Evolutionary conservation across 2,113 vertebrate genomes (phyloP), one percentile per base, ranked within the genome.

Genomic region (Tursiops truncatus): DNA sequence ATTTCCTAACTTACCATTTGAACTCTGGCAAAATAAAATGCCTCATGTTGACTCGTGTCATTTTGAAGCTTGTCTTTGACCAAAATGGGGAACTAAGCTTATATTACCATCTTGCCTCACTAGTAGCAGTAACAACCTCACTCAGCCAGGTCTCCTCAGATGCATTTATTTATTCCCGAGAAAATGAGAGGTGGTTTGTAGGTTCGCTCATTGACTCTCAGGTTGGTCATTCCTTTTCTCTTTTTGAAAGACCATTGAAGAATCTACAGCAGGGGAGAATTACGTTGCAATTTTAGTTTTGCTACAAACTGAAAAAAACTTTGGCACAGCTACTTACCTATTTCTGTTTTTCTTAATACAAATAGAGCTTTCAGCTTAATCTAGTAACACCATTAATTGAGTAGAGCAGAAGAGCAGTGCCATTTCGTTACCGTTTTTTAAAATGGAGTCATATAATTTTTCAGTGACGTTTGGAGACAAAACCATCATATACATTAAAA

Each of bases 61-160:
- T 60, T 68, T 71, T 91, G 80, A 95, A 94, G 36, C n/a, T 81
- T 88, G 36, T 68, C 71, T 94, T 86, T 62, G 68, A 67, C n/a
- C 20, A 41, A 28, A n/a, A 95, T 47, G 26, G 26, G 58, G 41
- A 86, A 58, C 41, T 88, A 13, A 94, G 25, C 56, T 44, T 82
- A 0, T 70, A 2, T 65, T 23, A 56, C 18, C 77, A n/a, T 50
- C 53, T 92, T 67, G 76, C 88, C 84, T 94, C 50, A 44, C 12
- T 63, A 58, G 28, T 33, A 67, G 56, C n/a, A 85, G 38, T 33
- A 21, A 28, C 11, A 67, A 0, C 21, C 26, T 47, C 14, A 38
- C 21, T 58, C 38, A 38, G 62, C 74, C 79, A 74, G 1, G 17
- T 77, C 47, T 87, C 65, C 36, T 90, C 50, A 82, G 5, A 82